Conservation (phyloP, 2,797 vertebrate genomes). For the Hyperoplus immaculatus region DNA sequence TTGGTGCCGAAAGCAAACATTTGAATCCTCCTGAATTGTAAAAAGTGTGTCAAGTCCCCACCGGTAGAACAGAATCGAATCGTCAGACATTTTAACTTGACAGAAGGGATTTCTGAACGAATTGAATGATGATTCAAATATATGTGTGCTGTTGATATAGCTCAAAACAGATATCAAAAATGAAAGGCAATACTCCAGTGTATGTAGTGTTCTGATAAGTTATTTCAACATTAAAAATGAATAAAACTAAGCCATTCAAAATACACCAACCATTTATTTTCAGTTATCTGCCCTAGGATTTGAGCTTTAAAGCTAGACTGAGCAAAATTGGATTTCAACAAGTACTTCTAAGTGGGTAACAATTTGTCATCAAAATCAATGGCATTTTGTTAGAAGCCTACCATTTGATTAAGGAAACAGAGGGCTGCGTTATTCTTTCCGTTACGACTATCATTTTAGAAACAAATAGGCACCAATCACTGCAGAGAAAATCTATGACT, state of each 20-base stretch:
- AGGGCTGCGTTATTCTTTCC: constrained; percentile 22
- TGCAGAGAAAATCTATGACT: constrained; percentile 19
- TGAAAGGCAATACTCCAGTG: not conserved
- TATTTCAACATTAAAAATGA: not conserved
- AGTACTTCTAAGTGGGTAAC: not conserved
- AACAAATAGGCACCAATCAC: constrained; percentile 37
- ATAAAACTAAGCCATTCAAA: not conserved
- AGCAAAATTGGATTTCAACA: constrained; percentile 20
- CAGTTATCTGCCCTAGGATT: not conserved
- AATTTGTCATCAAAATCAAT: constrained; percentile 26
- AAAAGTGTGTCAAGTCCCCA: constrained; percentile 30
- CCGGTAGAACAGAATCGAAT: constrained; percentile 35
- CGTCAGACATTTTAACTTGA: constrained; percentile 39
- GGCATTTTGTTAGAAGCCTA: constrained; percentile 35
- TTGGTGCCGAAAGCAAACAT: constrained; percentile 35
- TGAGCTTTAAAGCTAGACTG: not conserved
- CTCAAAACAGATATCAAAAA: constrained; percentile 3
- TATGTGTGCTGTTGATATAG: constrained; percentile 5
- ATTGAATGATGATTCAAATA: constrained; percentile 13
- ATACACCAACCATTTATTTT: not conserved
- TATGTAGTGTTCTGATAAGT: not conserved
- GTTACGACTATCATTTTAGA: constrained; percentile 16
- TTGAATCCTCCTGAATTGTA: constrained; percentile 34
- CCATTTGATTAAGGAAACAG: constrained; percentile 40
- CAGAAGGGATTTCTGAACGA: constrained; percentile 42